Conservation (phyloP, 2,888 invertebrate species). For the Brenthis hecate region DNA sequence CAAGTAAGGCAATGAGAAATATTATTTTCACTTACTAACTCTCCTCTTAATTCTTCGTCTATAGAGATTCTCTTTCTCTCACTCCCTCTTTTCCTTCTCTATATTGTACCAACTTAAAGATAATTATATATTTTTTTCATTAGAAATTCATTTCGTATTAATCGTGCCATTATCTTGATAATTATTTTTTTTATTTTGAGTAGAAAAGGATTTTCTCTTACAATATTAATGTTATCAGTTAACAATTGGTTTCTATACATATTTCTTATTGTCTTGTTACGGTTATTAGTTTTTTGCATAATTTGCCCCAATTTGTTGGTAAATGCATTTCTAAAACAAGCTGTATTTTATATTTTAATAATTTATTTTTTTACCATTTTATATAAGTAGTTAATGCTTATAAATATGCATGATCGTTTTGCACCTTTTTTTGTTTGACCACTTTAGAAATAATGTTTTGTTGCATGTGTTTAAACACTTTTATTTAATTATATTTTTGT, state of each 20-base stretch:
- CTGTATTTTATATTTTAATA: conserved; percentile 33
- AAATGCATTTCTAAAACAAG: conserved; percentile 30
- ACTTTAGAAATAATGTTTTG: conserved; percentile 34
- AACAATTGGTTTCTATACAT: neutral
- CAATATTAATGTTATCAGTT: too few species aligned
- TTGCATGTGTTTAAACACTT: conserved; percentile 26
- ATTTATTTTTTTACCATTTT: conserved; percentile 55
- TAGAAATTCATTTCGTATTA: neutral
- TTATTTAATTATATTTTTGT: conserved; percentile 2
- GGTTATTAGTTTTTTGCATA: conserved; percentile 13
- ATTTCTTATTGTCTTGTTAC: conserved; percentile 37
- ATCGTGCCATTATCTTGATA: conserved; percentile 13
- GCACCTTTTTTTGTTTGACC: conserved; percentile 52
- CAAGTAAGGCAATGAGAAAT: conserved; percentile 31
- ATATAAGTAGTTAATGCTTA: conserved; percentile 47
- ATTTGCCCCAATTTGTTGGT: conserved; percentile 27
- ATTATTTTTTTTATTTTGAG: neutral
- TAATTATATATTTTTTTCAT: neutral
- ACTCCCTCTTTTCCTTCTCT: neutral
- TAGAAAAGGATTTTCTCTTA: too few species aligned
- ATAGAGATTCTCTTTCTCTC: conserved; percentile 1
- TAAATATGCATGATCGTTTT: conserved; percentile 59
- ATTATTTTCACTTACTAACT: neutral
- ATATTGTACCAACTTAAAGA: neutral
- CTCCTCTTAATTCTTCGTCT: neutral